Conservation (phyloP, 2,888 invertebrate species). For the Caenorhabditis wallacei region DNA sequence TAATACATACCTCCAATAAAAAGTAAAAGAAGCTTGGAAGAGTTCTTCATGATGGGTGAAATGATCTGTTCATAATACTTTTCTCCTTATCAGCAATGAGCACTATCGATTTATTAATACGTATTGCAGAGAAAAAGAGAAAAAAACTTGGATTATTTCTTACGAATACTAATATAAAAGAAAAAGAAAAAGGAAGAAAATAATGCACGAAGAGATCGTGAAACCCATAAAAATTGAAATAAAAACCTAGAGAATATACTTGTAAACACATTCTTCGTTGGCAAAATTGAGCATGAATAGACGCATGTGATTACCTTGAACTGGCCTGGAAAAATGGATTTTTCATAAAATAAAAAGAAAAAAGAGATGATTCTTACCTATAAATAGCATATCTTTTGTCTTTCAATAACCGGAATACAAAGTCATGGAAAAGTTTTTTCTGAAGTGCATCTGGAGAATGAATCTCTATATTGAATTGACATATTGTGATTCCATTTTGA, state of each 20-base stretch:
- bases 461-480: slow-evolving; percentile 70
- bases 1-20: slow-evolving; percentile 1
- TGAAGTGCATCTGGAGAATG: slow-evolving; percentile 57
- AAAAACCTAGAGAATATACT: slow-evolving; percentile 51
- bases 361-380: not conserved
- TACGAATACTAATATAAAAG: no score
- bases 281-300: slow-evolving; percentile 63
- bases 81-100: slow-evolving; percentile 36
- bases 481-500: slow-evolving; percentile 60
- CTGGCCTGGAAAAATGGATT: slow-evolving; percentile 49
- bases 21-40: not conserved
- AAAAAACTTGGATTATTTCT: slow-evolving; percentile 4
- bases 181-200: not conserved
- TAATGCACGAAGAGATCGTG: slow-evolving; percentile 37
- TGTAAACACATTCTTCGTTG: slow-evolving; percentile 58
- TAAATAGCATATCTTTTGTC: slow-evolving; percentile 58
- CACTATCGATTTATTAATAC: slow-evolving; percentile 16
- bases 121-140: slow-evolving; percentile 9
- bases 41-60: slow-evolving; percentile 19
- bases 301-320: slow-evolving; percentile 58
- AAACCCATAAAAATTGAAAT: not conserved
- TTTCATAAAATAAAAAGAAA: not conserved
- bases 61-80: not conserved
- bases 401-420: slow-evolving; percentile 53
- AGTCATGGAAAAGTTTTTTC: slow-evolving; percentile 62